A percentile compares a stretch with the other conserved stretches of the same genome.
Evolutionary conservation across 2,113 vertebrate species (phyloP).

Genomic region (Puma concolor): DNA sequence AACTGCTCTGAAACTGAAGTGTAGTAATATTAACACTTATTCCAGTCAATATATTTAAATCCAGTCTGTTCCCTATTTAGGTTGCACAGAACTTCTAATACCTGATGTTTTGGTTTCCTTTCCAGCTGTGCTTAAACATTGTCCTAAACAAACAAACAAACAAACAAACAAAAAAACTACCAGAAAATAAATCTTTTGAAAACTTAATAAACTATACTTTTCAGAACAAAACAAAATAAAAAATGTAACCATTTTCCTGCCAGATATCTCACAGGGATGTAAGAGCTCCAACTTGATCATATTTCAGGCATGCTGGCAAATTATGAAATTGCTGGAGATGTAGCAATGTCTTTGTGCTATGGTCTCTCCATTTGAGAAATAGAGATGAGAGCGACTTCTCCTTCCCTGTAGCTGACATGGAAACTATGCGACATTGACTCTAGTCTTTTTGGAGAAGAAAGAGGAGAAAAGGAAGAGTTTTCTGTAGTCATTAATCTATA

Average conservation of each 20-base stretch:
- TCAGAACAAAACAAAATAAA: slow-evolving; percentile 54
- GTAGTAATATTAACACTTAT: background rate
- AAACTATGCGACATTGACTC: background rate
- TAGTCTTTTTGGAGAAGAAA: background rate
- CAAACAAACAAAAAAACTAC: background rate
- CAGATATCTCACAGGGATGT: background rate
- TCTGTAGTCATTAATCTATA: background rate
- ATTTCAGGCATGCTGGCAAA: background rate
- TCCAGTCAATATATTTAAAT: background rate
- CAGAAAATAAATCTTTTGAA: slow-evolving; percentile 46
- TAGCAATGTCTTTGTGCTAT: background rate
- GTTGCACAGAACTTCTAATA: background rate
- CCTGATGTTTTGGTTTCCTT: background rate
- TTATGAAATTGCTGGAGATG: background rate
- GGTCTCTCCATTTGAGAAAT: background rate
- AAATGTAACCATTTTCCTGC: background rate
- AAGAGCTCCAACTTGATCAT: background rate
- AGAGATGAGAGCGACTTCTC: background rate
- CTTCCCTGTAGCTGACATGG: background rate
- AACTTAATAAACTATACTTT: slow-evolving; percentile 16
- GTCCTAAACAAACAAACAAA: background rate
- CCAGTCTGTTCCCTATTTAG: background rate
- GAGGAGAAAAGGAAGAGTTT: background rate
- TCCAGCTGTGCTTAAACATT: background rate
- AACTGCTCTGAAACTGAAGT: background rate